Evolutionary conservation across 1,140 invertebrate species (phyloP).

Genomic region (Drosophila nigrodunni): DNA sequence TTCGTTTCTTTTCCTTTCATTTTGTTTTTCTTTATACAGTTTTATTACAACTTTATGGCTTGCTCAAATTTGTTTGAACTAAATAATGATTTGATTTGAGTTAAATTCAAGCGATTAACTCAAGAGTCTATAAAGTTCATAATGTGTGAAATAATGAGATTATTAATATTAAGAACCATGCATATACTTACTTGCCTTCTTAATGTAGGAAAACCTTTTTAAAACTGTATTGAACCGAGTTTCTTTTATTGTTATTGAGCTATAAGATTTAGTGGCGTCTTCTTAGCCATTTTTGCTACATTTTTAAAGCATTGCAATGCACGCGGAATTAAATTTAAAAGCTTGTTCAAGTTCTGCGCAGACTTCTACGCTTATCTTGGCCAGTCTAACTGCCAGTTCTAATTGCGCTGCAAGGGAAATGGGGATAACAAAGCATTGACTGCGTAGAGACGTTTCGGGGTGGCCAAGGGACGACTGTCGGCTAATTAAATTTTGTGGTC

Average conservation of each 20-base stretch:
- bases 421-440: neutral
- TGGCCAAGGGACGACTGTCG: neutral
- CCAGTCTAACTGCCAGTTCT: constrained; percentile 38
- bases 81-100: constrained; percentile 8
- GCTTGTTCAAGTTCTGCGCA: constrained; percentile 33
- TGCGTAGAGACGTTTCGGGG: neutral
- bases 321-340: constrained; percentile 4
- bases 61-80: constrained; percentile 19
- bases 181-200: neutral
- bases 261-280: neutral
- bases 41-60: constrained; percentile 8
- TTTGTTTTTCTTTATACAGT: neutral
- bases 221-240: neutral
- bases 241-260: constrained; percentile 1
- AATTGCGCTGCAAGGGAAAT: constrained; percentile 3
- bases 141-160: constrained; percentile 11
- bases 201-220: neutral
- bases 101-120: neutral
- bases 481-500: constrained; percentile 65
- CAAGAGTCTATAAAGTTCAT: neutral
- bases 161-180: neutral
- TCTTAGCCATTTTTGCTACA: neutral
- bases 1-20: neutral
- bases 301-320: constrained; percentile 1
- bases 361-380: constrained; percentile 35